phyloP scores from a whole-genome alignment of 2,888 invertebrate species.

The Nephrocerus scutellatus region DNA sequence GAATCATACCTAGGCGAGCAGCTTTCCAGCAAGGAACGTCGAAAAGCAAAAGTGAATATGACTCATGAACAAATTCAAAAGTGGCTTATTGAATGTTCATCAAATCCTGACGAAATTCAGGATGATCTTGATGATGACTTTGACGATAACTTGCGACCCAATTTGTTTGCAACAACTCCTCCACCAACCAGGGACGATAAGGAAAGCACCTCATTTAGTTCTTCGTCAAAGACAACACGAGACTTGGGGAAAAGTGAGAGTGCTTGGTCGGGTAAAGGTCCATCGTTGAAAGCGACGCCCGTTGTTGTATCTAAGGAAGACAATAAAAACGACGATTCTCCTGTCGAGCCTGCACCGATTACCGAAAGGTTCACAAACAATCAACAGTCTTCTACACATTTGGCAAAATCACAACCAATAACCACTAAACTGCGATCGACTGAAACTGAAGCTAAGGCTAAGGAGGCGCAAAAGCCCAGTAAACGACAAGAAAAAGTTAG shows the following conservation, averaged over 20 bases:
- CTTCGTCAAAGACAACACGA: conserved; percentile 42
- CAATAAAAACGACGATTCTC: conserved; percentile 30
- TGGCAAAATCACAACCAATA: too few relatives aligned
- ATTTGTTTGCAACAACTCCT: conserved; percentile 38
- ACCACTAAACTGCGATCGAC: too few relatives aligned
- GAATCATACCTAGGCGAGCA: conserved; percentile 46
- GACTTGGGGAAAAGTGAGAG: conserved; percentile 44
- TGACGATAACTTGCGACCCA: conserved; percentile 42
- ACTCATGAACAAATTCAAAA: conserved; percentile 63
- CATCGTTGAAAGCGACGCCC: conserved; percentile 44
- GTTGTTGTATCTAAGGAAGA: conserved; percentile 33
- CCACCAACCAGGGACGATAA: conserved; percentile 44
- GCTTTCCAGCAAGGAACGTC: conserved; percentile 45
- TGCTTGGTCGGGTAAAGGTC: conserved; percentile 46
- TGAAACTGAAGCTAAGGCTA: too few relatives aligned
- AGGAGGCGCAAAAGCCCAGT: conserved; percentile 20
- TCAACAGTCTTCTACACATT: too few relatives aligned
- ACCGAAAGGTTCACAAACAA: too few relatives aligned
- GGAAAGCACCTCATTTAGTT: conserved; percentile 42
- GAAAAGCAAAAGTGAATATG: conserved; percentile 60
- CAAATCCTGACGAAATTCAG: conserved; percentile 49
- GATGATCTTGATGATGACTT: conserved; percentile 47
- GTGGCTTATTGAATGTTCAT: conserved; percentile 55
- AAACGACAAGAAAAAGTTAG: conserved; percentile 16
- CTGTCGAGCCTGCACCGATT: too few relatives aligned